Conservation (phyloP, 2,113 vertebrate genomes). For the Phaethon lepturus region DNA sequence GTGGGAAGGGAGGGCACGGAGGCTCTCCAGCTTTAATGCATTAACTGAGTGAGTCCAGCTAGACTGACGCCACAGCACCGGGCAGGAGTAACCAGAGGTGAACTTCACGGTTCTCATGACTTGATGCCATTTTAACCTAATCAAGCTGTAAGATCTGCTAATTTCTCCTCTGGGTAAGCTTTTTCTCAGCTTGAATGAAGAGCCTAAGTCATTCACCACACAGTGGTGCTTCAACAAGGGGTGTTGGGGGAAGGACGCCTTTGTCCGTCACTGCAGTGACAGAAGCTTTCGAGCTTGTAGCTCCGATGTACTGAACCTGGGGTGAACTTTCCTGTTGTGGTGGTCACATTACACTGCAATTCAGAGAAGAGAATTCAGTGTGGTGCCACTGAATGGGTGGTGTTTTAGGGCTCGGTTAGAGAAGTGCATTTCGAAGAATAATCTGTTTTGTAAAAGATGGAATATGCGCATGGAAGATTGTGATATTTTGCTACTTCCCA, state of each 20-base stretch:
- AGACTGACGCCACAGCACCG: background rate
- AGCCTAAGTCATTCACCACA: background rate
- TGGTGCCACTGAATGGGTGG: background rate
- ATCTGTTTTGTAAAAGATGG: background rate
- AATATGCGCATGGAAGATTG: background rate
- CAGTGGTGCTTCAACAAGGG: background rate
- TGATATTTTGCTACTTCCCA: background rate
- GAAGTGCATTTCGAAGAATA: background rate
- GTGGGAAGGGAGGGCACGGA: background rate
- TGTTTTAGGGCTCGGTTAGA: background rate
- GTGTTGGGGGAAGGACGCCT: background rate
- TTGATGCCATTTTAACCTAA: background rate
- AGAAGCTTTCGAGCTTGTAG: background rate
- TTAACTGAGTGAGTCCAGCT: too few species aligned
- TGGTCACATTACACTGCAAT: background rate
- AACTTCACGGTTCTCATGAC: background rate
- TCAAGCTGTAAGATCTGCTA: background rate
- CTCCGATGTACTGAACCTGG: background rate
- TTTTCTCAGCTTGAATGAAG: background rate
- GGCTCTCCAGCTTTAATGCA: background rate
- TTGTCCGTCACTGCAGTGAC: rapidly evolving
- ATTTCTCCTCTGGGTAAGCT: background rate
- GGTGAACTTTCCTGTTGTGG: background rate
- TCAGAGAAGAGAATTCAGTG: background rate
- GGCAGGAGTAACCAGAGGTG: background rate